Percentiles rank a stretch among this genome's conserved stretches.
phyloP scores from a whole-genome alignment of 2,888 invertebrate genomes.

The Brachynemurus nebulosus region DNA sequence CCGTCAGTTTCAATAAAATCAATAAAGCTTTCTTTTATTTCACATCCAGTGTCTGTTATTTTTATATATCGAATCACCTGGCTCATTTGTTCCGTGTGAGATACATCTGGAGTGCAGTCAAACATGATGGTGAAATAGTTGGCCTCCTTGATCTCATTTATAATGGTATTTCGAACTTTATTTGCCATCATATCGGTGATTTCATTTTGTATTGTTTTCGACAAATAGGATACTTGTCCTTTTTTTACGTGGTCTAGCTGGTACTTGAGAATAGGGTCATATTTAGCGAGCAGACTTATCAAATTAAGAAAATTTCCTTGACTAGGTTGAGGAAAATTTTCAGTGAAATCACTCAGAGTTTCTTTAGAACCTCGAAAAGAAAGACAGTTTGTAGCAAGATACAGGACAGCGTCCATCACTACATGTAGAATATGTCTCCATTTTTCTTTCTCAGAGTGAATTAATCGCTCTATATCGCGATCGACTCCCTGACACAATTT shows the following conservation, averaged over 20 bases:
- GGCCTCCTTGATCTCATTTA: slow-evolving; percentile 2
- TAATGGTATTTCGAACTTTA: slow-evolving; percentile 6
- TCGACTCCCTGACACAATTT: too few relatives aligned
- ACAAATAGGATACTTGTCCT: slow-evolving; percentile 9
- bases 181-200: slow-evolving; percentile 7
- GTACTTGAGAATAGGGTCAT: slow-evolving; percentile 8
- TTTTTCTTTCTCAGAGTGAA: background rate
- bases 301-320: slow-evolving; percentile 19
- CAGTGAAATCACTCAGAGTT: slow-evolving; percentile 13
- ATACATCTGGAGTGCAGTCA: slow-evolving; percentile 9
- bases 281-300: slow-evolving; percentile 8
- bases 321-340: slow-evolving; percentile 17
- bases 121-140: slow-evolving; percentile 14
- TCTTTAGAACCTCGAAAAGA: slow-evolving; percentile 16
- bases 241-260: slow-evolving; percentile 8
- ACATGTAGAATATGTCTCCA: slow-evolving; percentile 1
- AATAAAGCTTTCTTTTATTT: slow-evolving; percentile 5
- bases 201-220: slow-evolving; percentile 10
- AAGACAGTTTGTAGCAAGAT: slow-evolving; percentile 18
- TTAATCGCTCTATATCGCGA: background rate
- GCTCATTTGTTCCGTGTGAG: slow-evolving; percentile 5
- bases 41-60: background rate
- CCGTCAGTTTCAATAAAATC: slow-evolving; percentile 5
- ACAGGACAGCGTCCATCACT: slow-evolving; percentile 20
- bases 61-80: slow-evolving; percentile 3